Percentiles rank a stretch among this genome's conserved stretches.
These are phyloP conservation scores for Lepus timidus DNA, from an alignment of 2,113 vertebrate genomes.

Conservation along the genomic window DNA sequence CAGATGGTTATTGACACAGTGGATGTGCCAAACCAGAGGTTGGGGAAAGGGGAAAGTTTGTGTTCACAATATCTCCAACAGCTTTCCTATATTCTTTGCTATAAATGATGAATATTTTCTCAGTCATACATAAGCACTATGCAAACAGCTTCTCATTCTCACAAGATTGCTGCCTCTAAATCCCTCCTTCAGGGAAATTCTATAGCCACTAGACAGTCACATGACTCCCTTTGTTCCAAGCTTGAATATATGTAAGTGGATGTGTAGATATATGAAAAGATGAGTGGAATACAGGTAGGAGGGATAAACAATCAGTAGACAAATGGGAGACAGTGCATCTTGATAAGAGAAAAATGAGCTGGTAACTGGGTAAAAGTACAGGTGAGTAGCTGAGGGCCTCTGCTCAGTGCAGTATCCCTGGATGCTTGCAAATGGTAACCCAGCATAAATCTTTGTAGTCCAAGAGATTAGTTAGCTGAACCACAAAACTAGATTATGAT, in stretches of 20 bases:
- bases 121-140: background rate
- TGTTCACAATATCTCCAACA: background rate
- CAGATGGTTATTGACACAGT: background rate
- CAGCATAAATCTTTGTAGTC: conserved; percentile 63
- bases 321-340: background rate
- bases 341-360: conserved; percentile 7
- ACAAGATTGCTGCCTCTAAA: background rate
- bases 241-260: background rate
- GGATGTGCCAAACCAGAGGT: background rate
- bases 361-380: background rate
- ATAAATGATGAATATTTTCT: background rate
- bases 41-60: background rate
- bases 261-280: background rate
- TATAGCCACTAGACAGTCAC: background rate
- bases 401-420: background rate
- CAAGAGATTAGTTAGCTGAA: conserved; percentile 56
- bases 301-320: background rate
- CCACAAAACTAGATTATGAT: conserved; percentile 66
- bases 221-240: background rate
- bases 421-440: conserved; percentile 14
- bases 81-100: background rate
- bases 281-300: background rate
- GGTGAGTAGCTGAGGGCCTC: background rate
- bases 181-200: conserved; percentile 14
- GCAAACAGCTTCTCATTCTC: background rate